Conservation (phyloP, 2,113 vertebrate species). For the Pleuronectes platessa region DNA sequence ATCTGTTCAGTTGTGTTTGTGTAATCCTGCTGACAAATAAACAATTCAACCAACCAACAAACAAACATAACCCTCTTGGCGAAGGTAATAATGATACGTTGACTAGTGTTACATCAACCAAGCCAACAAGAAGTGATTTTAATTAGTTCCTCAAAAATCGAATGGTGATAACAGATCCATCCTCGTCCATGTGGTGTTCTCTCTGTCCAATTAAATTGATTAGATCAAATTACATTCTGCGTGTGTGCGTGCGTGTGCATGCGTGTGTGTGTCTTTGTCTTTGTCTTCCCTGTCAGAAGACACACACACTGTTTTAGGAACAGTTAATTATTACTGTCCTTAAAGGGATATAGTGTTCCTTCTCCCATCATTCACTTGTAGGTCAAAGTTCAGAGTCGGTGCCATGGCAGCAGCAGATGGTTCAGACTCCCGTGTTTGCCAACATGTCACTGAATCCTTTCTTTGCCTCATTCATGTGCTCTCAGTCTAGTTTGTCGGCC, state of each 20-base stretch:
- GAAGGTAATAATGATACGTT: not conserved
- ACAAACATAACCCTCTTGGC: too few relatives aligned
- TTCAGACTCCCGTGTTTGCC: conserved; percentile 9
- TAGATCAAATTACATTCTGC: not conserved
- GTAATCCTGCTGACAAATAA: too few relatives aligned
- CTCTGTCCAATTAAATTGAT: not conserved
- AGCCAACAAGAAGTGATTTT: conserved; percentile 5
- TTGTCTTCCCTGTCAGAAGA: too few relatives aligned
- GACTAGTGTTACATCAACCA: not conserved
- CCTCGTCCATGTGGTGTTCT: not conserved
- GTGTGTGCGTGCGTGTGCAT: not conserved
- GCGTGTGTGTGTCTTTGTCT: not conserved
- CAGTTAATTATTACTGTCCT: not conserved
- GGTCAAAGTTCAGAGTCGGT: conserved; percentile 27
- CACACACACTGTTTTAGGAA: not conserved
- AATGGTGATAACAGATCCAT: conserved; percentile 2
- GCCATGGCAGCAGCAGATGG: not conserved
- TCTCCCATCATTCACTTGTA: not conserved
- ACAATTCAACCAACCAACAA: too few relatives aligned
- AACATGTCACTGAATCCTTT: not conserved
- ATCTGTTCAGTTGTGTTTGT: not conserved
- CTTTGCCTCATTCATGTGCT: not conserved
- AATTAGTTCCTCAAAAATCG: conserved; percentile 20
- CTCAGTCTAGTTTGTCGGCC: not conserved
- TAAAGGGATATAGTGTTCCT: conserved; percentile 9